Percentiles rank a stretch among this genome's conserved stretches.
phyloP scores from a whole-genome alignment of 2,888 invertebrate species.

The Celastrina argiolus region DNA sequence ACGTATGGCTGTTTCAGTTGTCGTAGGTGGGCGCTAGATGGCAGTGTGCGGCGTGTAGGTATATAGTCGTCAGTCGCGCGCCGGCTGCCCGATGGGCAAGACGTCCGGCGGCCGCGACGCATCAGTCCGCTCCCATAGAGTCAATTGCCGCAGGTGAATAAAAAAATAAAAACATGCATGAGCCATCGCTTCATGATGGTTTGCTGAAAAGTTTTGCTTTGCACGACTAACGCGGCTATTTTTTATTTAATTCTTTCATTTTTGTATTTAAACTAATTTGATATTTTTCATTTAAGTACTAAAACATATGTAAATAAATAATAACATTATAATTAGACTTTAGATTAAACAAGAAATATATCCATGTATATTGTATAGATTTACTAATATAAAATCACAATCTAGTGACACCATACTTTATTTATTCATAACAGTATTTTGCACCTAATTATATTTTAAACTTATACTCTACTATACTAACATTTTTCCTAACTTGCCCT shows the following conservation, averaged over 20 bases:
- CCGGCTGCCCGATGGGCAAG: constrained; percentile 68
- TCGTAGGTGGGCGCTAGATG: constrained; percentile 47
- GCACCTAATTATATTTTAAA: too few relatives aligned
- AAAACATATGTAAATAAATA: background rate
- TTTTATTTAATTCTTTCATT: background rate
- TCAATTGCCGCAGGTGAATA: constrained; percentile 58
- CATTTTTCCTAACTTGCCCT: too few relatives aligned
- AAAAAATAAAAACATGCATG: constrained; percentile 25
- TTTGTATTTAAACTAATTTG: background rate
- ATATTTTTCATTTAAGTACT: background rate
- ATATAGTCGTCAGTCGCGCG: constrained; percentile 45
- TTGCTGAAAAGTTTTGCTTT: constrained; percentile 1
- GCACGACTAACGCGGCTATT: constrained; percentile 6
- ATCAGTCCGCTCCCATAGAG: constrained; percentile 61
- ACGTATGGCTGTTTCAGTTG: constrained; percentile 40
- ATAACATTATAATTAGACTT: background rate
- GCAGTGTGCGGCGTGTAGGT: constrained; percentile 43
- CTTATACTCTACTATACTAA: too few relatives aligned
- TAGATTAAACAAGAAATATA: background rate
- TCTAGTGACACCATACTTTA: too few relatives aligned
- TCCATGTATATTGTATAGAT: too few relatives aligned
- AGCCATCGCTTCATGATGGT: constrained; percentile 13
- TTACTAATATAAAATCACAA: too few relatives aligned
- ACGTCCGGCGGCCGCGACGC: constrained; percentile 69
- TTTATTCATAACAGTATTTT: too few relatives aligned